These are phyloP conservation scores for Neuroterus valhalla DNA, from an alignment of 1,140 invertebrate species.

Conservation along the genomic window DNA sequence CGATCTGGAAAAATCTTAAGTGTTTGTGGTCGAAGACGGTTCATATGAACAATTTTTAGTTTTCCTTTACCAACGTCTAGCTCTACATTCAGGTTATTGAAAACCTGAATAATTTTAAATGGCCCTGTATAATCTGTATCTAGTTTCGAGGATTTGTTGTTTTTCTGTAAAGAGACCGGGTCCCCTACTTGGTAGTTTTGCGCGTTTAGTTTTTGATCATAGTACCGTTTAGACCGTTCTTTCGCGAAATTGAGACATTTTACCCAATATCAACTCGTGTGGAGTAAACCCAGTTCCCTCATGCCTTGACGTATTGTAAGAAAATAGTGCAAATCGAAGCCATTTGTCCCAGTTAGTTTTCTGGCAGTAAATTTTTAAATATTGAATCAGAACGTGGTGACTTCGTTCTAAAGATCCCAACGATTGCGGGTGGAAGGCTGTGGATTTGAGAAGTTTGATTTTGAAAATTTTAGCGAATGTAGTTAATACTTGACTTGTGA, in stretches of 20 bases:
- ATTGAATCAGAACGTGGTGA: no score
- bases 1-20: background rate
- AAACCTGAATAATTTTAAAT: no score
- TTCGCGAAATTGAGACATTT: constrained; percentile 41
- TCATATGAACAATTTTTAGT: background rate
- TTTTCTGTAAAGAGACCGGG: constrained; percentile 16
- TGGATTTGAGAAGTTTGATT: background rate
- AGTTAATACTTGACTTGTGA: background rate
- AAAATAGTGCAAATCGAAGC: no score
- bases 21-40: background rate
- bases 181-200: constrained; percentile 28
- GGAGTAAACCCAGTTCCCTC: constrained; percentile 52
- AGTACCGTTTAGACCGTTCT: constrained; percentile 33
- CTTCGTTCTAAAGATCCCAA: constrained; percentile 23
- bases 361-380: no score
- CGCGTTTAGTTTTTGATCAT: constrained; percentile 21
- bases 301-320: no score
- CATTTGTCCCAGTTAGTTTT: no score
- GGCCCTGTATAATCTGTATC: constrained; percentile 1
- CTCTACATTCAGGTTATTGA: constrained; percentile 20
- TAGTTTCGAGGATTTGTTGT: constrained; percentile 23
- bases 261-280: constrained; percentile 57
- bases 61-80: background rate
- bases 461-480: constrained; percentile 8
- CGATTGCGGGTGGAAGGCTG: constrained; percentile 30